Evolutionary conservation across 2,113 vertebrate genomes (phyloP), one percentile per base, ranked within the genome.

Genomic region (Fukomys damarensis): DNA sequence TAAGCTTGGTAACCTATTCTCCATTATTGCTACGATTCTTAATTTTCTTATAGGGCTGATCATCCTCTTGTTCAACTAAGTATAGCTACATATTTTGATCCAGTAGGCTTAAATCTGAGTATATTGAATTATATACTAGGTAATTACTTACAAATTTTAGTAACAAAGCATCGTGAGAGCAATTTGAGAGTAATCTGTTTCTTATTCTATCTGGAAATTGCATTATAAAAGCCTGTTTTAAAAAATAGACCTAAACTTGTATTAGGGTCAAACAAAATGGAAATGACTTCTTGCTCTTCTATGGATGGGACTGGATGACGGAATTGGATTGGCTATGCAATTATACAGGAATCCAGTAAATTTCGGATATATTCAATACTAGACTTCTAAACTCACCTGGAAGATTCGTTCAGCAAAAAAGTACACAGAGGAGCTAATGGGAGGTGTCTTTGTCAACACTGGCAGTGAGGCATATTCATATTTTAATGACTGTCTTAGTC

Each of bases 1-100:
- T 61, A 95, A 97, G 49, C 41, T 96, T 93, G 90, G 96, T 98
- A 97, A 88, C 93, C 90, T 97, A 54, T 96, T 97, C 89, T n/a
- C 90, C 94, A 68, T 98, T 95, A 83, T 81, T 79, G 81, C 70
- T 79, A 83, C 30, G 52, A 86, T 89, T 90, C 96, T 97, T 97
- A 96, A 96, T 95, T 98, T 94, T 89, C 74, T 97, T 93, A 92
- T 95, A 65, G 97, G 49, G 92, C 66, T 85, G 96, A 70, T 95
- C 70, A 93, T 74, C 87, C 87, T 91, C 35, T 98, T 95, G 74
- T 61, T 92, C 90, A 65, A 32, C 97, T 98, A 92, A 95, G 93
- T 96, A 6, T 0, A 17, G 81, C 90, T 97, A 59, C 52, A 85
- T 85, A 96, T 96, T 92, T 96, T 98, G 85, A 91, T 38, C 41